phyloP scores from a whole-genome alignment of 1,140 invertebrate species.

The Reticulitermes speratus region DNA sequence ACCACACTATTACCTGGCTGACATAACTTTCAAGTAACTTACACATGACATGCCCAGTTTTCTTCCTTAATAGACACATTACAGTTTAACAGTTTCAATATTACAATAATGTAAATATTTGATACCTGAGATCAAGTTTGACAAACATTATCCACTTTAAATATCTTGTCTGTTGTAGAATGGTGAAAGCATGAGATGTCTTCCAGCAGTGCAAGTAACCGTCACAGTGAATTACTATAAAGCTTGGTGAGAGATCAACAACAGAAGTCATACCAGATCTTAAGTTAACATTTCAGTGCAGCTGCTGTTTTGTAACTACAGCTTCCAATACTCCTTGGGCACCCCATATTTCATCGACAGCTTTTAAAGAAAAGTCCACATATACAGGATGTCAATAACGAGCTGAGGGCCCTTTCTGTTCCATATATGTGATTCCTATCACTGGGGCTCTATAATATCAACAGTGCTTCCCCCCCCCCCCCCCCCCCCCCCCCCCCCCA shows the following conservation, averaged over 20 bases:
- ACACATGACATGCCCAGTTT: background rate
- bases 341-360: background rate
- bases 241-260: background rate
- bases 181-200: background rate
- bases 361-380: background rate
- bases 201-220: background rate
- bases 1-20: background rate
- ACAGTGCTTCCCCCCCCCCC: no score
- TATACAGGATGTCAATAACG: background rate
- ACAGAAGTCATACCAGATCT: background rate
- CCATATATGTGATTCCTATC: no score
- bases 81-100: background rate
- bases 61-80: background rate
- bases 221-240: background rate
- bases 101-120: background rate
- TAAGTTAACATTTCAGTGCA: conserved; percentile 1
- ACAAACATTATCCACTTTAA: background rate
- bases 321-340: background rate
- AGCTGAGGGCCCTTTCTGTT: background rate
- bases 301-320: background rate
- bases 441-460: no score
- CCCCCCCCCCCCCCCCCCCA: no score
- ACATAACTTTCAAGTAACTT: background rate
- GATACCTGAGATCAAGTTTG: background rate
- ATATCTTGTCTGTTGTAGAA: background rate